Evolutionary conservation across 2,113 vertebrate species (phyloP).

Genomic region (Microcebus ravelobensis): DNA sequence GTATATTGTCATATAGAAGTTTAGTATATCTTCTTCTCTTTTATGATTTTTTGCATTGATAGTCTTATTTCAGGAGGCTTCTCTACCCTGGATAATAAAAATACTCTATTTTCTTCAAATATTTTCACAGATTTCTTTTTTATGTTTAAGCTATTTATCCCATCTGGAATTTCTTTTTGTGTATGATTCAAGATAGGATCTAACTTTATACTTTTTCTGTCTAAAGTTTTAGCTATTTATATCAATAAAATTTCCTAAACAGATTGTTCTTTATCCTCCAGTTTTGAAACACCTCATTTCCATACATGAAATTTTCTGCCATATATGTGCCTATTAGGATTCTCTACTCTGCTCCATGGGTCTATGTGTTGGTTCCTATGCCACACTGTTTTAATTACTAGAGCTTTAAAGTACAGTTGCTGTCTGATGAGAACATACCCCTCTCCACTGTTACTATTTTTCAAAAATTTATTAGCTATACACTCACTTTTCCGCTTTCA

Average conservation of each 20-base stretch:
- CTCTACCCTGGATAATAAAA: background rate
- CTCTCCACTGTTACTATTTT: background rate
- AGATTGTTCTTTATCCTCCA: background rate
- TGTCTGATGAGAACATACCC: background rate
- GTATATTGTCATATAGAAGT: accelerated
- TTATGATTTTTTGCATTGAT: background rate
- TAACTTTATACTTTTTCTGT: background rate
- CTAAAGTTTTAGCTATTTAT: constrained; percentile 39
- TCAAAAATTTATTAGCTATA: background rate
- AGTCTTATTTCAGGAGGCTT: background rate
- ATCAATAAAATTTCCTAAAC: background rate
- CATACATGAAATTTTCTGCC: background rate
- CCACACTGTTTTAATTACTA: constrained; percentile 24
- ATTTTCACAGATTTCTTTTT: background rate
- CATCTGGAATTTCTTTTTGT: constrained; percentile 19
- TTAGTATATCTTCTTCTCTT: background rate
- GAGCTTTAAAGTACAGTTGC: background rate
- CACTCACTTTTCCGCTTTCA: background rate
- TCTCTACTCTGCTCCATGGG: background rate
- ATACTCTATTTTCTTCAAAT: background rate
- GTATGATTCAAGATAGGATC: background rate
- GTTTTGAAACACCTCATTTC: background rate
- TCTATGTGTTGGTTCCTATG: background rate
- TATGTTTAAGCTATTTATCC: background rate
- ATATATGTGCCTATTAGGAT: background rate